Evolutionary conservation across 2,888 invertebrate genomes (phyloP).

Genomic region (Nineta flava): DNA sequence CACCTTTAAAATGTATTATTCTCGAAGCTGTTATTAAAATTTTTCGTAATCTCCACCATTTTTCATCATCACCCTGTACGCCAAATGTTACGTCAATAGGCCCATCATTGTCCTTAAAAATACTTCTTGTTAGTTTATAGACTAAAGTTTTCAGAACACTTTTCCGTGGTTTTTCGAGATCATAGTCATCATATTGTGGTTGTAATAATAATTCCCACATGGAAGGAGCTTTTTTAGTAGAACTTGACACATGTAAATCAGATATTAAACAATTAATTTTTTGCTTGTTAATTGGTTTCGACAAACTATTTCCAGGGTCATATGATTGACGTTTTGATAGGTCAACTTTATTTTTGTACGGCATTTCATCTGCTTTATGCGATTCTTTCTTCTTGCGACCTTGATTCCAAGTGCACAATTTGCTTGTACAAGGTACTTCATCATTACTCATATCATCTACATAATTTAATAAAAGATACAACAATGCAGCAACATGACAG

Average conservation of each 20-base stretch:
- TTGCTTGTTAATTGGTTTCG: slow-evolving; percentile 8
- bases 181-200: slow-evolving; percentile 11
- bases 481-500: slow-evolving; percentile 11
- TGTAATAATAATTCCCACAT: slow-evolving; percentile 12
- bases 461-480: slow-evolving; percentile 11
- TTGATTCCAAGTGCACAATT: slow-evolving; percentile 13
- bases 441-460: slow-evolving; percentile 8
- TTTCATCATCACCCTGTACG: slow-evolving; percentile 6
- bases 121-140: slow-evolving; percentile 8
- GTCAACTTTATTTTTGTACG: slow-evolving; percentile 8
- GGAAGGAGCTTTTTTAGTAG: slow-evolving; percentile 7
- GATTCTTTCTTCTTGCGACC: slow-evolving; percentile 11
- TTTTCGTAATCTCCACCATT: slow-evolving; percentile 12
- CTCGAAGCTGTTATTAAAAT: slow-evolving; percentile 13
- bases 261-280: slow-evolving; percentile 9
- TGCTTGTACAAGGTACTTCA: slow-evolving; percentile 11
- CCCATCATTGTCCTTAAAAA: slow-evolving; percentile 8
- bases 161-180: slow-evolving; percentile 8
- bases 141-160: slow-evolving; percentile 10
- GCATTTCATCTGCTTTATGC: slow-evolving; percentile 10
- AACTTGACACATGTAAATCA: slow-evolving; percentile 9
- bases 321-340: slow-evolving; percentile 5
- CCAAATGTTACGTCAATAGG: slow-evolving; percentile 9
- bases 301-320: slow-evolving; percentile 8
- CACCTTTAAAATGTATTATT: slow-evolving; percentile 9